phyloP scores from a whole-genome alignment of 1,140 invertebrate genomes.

The Mizuhopecten yessoensis region DNA sequence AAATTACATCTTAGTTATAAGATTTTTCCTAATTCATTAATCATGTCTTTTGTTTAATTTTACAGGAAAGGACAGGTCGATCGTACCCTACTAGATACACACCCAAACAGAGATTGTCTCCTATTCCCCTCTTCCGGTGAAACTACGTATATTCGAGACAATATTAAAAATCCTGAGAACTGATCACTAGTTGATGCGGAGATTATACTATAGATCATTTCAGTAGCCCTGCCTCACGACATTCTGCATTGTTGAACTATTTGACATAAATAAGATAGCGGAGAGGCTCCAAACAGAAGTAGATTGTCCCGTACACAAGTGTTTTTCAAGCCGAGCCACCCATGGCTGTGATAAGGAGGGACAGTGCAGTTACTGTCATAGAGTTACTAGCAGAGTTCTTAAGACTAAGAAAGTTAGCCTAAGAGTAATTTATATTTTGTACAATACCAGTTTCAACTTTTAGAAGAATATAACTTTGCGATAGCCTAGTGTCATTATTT shows the following conservation, averaged over 20 bases:
- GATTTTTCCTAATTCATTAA: neutral
- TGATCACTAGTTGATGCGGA: neutral
- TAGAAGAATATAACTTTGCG: too few species aligned
- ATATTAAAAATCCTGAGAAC: neutral
- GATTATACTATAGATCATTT: neutral
- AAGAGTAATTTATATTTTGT: neutral
- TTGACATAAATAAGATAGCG: neutral
- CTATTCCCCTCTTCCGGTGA: neutral
- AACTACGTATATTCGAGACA: neutral
- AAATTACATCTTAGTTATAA: too few species aligned
- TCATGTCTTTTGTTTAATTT: neutral
- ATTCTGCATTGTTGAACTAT: neutral
- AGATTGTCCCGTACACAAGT: too few species aligned
- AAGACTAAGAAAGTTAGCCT: too few species aligned
- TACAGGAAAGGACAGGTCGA: neutral
- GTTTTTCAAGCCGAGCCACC: neutral
- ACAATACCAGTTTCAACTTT: neutral
- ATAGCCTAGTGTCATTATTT: too few species aligned
- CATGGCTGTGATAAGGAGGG: neutral
- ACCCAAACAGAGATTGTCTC: neutral
- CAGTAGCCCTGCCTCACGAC: neutral
- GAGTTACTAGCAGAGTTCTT: neutral
- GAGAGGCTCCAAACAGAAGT: too few species aligned
- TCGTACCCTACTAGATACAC: neutral
- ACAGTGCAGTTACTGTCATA: neutral